Base-by-base conservation (phyloP, 1,140 invertebrate species). In the Drosophila hydei region DNA sequence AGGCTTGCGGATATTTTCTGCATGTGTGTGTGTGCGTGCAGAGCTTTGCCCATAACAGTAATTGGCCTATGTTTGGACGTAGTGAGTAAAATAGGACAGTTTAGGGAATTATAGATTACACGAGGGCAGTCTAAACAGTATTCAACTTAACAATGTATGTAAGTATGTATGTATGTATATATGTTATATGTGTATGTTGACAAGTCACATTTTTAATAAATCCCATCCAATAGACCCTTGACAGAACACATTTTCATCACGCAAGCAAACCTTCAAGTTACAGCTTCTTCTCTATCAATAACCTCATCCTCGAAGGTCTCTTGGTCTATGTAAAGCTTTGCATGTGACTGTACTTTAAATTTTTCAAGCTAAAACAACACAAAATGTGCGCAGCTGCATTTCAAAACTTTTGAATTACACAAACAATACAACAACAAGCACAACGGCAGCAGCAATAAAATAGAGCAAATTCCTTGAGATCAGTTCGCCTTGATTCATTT, bases 371-470 rank as follows among this genome's bases (percentile, higher is more conserved):
- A n/a, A n/a, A 43, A 23, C 43, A 69, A 73, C 62, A 56, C 45
- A 74, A 75, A 71, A 75, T 72, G 59, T 87, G 75, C 81, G 81
- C 81, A 88, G 81, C 83, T 87, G 81, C 81, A 87, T 78, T 78
- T 83, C 19, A 83, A 59, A 68, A 38, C 63, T 81, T 81, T 85
- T 85, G 73, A 88, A 83, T 88, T 88, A 87, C 81, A 85, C 50
- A 58, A 81, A 75, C 30, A 56, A 45, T 59, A 64, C 38, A 38
- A 38, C 12, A 74, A 30, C 8, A 69, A 67, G 77, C 87, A 36
- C 33, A 36, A 36, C 36, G 4, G 12, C 38, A 40, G 14, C 14
- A 42, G 16, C 38, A 42, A 42, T 16, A 16, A 42, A 42, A 73
- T 87, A 87, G 84, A 83, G 80, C 83, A 87, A 77, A 88, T 72